These are phyloP conservation scores for Pangasianodon hypophthalmus DNA, from an alignment of 2,113 vertebrate species.

Conservation along the genomic window DNA sequence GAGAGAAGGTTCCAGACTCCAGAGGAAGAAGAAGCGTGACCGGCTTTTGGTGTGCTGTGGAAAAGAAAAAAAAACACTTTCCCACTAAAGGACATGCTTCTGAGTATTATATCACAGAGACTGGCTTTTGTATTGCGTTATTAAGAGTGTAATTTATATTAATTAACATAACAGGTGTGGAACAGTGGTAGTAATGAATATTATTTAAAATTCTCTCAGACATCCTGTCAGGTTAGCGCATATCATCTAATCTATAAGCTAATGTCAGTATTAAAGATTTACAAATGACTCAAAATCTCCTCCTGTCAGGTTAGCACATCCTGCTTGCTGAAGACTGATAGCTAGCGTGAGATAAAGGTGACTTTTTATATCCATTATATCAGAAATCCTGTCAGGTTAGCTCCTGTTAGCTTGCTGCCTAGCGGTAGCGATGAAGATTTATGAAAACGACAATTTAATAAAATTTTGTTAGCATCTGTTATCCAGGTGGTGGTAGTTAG, in stretches of 20 bases:
- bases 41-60: background rate
- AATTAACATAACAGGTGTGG: background rate
- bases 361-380: background rate
- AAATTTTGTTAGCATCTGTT: background rate
- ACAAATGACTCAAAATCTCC: no score
- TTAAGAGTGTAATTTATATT: background rate
- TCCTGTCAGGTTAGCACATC: background rate
- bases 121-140: background rate
- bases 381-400: background rate
- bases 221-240: background rate
- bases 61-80: background rate
- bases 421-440: background rate
- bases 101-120: background rate
- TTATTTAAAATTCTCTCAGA: background rate
- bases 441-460: background rate
- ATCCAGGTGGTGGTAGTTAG: background rate
- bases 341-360: background rate
- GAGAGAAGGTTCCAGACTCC: conserved; percentile 10
- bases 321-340: background rate
- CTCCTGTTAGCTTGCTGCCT: background rate
- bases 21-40: background rate
- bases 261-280: background rate
- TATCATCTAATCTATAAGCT: background rate
- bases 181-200: background rate
- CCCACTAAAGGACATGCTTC: background rate